phyloP scores from a whole-genome alignment of 2,888 invertebrate species.

The Acleris holmiana region DNA sequence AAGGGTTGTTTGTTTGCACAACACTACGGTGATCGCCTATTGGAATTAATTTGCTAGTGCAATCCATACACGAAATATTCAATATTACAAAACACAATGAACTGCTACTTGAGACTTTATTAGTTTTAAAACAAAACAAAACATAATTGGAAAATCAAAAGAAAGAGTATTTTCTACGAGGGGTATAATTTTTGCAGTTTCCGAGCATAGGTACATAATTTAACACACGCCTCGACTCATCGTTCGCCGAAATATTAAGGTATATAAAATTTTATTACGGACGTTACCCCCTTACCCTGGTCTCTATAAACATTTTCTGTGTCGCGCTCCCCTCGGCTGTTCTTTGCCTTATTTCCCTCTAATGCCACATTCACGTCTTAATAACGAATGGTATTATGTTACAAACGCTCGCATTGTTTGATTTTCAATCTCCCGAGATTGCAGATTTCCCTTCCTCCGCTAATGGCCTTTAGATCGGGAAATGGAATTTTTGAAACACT shows the following conservation, averaged over 20 bases:
- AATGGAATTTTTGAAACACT: conserved; percentile 67
- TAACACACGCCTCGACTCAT: conserved; percentile 79
- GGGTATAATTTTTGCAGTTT: conserved; percentile 66
- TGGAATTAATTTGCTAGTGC: conserved; percentile 68
- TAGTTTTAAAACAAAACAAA: background rate
- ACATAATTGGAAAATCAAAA: conserved; percentile 2
- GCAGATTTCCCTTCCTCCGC: conserved; percentile 65
- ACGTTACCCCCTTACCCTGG: conserved; percentile 75
- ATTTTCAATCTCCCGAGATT: conserved; percentile 75
- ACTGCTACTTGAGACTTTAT: background rate
- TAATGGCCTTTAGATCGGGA: conserved; percentile 64
- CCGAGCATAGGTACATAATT: conserved; percentile 69
- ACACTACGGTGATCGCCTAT: conserved; percentile 63
- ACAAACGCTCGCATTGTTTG: conserved; percentile 73
- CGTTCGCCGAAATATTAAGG: conserved; percentile 80
- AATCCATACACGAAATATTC: conserved; percentile 47
- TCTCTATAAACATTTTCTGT: conserved; percentile 77
- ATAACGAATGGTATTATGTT: conserved; percentile 78
- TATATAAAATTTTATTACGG: conserved; percentile 82
- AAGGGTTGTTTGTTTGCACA: conserved; percentile 65
- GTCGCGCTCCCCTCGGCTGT: conserved; percentile 54
- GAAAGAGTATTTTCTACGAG: conserved; percentile 45
- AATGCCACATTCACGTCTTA: conserved; percentile 80
- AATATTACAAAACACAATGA: conserved; percentile 9
- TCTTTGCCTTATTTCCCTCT: conserved; percentile 71